Base-by-base conservation (phyloP, 92 coral and sea anemone species). In the Umimayanthus kanabou region DNA sequence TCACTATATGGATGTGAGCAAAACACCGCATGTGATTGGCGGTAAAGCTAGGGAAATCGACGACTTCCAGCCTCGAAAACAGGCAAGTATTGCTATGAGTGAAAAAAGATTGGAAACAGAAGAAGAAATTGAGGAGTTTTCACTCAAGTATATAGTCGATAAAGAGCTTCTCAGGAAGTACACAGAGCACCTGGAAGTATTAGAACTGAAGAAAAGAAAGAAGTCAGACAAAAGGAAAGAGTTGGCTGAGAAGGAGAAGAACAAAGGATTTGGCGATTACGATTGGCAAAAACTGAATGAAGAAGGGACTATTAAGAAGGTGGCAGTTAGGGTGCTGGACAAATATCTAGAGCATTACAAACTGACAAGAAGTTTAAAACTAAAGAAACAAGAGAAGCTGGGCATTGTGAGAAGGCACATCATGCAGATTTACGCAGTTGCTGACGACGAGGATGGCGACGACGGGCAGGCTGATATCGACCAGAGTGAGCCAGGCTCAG, bases 11-110 rank as follows among this genome's bases (percentile, higher is more conserved):
- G 22, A 70, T 23, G 61, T 84, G n/a, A 28, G 23, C 29, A 61
- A 39, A 39, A 84, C 88, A 9, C 49, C 37, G 37, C 37, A 33
- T 33, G 37, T 33, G 37, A 33, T 33, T 33, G 37, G 37, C 37
- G 37, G 37, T 33, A 33, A 33, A 33, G 37, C 37, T 33, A 43
- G 77, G 42, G 39, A 53, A 77, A 25, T 30, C 37, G 90, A 88
- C 71, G 90, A 80, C 42, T 88, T 88, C 15, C 90, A 88, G 53
- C 90, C 90, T 26, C 65, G 90, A 39, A 88, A 88, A 72, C 90
- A 88, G 47, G 86, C 90, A 3, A 69, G 26, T 18, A 40, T n/a
- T 57, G 23, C 37, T 30, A 76, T 86, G 73, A 37, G 2, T 13
- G 76, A 86, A 86, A 39, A 43, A 75, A 37, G 37, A 61, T 20